phyloP scores from a whole-genome alignment of 2,113 vertebrate genomes.

The Gobius niger region DNA sequence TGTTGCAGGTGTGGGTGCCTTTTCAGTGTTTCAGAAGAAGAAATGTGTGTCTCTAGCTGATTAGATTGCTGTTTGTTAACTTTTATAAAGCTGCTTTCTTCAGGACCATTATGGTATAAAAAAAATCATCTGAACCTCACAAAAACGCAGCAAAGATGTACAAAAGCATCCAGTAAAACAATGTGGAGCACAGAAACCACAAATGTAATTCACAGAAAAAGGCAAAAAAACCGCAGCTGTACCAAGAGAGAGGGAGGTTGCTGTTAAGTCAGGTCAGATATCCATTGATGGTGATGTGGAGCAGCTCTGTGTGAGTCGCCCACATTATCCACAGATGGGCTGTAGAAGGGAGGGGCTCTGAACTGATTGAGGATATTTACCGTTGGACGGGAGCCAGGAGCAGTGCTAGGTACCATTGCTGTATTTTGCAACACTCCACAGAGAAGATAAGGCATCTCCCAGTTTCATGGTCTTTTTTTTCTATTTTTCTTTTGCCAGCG shows the following conservation, averaged over 20 bases:
- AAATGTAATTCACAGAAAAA: too few relatives aligned
- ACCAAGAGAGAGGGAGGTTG: neutral
- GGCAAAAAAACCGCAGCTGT: too few relatives aligned
- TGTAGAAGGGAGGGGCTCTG: slow-evolving; percentile 45
- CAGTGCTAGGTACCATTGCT: slow-evolving; percentile 51
- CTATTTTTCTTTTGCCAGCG: neutral
- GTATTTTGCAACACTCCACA: slow-evolving; percentile 26
- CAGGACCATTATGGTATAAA: too few relatives aligned
- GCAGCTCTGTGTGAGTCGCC: slow-evolving; percentile 35
- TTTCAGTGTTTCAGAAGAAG: too few relatives aligned
- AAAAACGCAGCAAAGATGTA: too few relatives aligned
- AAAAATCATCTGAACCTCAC: too few relatives aligned
- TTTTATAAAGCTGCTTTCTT: too few relatives aligned
- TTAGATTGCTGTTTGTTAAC: too few relatives aligned
- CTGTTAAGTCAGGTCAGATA: slow-evolving; percentile 32
- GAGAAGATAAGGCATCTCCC: slow-evolving; percentile 20
- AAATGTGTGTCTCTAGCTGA: too few relatives aligned
- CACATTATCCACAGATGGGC: slow-evolving; percentile 35
- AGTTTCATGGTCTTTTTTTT: neutral
- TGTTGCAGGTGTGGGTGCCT: too few relatives aligned
- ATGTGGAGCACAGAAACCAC: too few relatives aligned
- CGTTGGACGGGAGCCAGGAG: slow-evolving; percentile 42
- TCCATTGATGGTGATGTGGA: slow-evolving; percentile 35
- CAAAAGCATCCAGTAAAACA: too few relatives aligned
- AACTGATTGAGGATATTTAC: slow-evolving; percentile 48